Percentiles rank a stretch among this genome's conserved stretches.
Evolutionary conservation across 2,113 vertebrate genomes (phyloP).

Genomic region (Erythrolamprus reginae): DNA sequence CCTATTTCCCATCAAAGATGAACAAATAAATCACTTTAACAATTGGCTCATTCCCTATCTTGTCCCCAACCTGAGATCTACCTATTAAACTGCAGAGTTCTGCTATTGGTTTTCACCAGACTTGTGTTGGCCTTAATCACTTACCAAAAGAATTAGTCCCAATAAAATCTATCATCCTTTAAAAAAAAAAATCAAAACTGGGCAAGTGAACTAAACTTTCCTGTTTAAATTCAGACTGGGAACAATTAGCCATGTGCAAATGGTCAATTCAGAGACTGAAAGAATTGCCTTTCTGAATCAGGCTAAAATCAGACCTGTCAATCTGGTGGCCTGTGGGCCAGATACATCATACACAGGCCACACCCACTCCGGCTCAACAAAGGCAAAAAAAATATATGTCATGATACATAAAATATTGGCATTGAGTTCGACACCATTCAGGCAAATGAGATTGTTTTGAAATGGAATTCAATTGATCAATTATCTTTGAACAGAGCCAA

Average conservation of each 20-base stretch:
- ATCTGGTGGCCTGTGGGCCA: no score
- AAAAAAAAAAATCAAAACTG: not conserved
- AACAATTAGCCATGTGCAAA: not conserved
- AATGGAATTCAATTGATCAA: not conserved
- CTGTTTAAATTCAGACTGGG: not conserved
- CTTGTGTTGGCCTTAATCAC: not conserved
- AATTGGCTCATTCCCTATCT: not conserved
- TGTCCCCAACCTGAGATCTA: not conserved
- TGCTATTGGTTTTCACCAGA: not conserved
- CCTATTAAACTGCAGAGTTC: not conserved
- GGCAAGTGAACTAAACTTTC: not conserved
- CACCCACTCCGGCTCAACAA: no score
- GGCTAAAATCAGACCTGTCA: not conserved
- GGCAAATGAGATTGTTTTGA: not conserved
- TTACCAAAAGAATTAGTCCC: not conserved
- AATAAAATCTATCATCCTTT: not conserved
- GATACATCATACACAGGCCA: no score
- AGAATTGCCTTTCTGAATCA: not conserved
- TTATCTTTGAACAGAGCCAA: not conserved
- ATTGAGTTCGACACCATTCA: not conserved
- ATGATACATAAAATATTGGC: accelerated
- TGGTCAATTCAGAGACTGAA: not conserved
- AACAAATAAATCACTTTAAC: not conserved
- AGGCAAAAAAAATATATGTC: no score
- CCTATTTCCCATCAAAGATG: not conserved